Percentiles rank a stretch among this genome's conserved stretches.
Conservation (phyloP, 2,888 invertebrate genomes). For the Hyposoter dolosus region DNA sequence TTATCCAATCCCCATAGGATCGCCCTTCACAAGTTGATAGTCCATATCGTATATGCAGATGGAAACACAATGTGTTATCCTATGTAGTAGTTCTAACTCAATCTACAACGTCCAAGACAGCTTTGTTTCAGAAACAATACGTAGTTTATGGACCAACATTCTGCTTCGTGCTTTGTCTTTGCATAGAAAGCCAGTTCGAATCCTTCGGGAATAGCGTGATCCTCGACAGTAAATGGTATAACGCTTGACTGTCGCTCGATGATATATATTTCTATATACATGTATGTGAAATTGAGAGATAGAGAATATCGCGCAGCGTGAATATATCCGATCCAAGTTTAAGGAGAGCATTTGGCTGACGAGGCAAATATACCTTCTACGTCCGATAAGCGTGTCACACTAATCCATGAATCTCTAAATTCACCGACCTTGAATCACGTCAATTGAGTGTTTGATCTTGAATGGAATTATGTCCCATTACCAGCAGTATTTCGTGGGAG, state of each 20-base stretch:
- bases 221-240: constrained; percentile 41
- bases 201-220: constrained; percentile 39
- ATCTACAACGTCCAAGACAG: constrained; percentile 16
- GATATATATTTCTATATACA: background rate
- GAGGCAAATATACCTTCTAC: constrained; percentile 69
- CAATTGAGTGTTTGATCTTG: constrained; percentile 71
- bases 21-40: constrained; percentile 25
- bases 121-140: constrained; percentile 56
- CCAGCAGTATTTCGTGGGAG: background rate
- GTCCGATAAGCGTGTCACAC: constrained; percentile 72
- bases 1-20: background rate
- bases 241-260: constrained; percentile 38
- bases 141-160: constrained; percentile 43
- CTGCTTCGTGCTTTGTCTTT: constrained; percentile 30
- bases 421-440: constrained; percentile 75
- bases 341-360: constrained; percentile 14
- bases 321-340: constrained; percentile 27
- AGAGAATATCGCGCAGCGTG: constrained; percentile 11
- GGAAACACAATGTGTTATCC: constrained; percentile 24
- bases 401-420: constrained; percentile 74
- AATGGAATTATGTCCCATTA: constrained; percentile 25
- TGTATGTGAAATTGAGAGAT: constrained; percentile 8
- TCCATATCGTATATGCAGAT: constrained; percentile 2
- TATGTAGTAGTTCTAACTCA: background rate
- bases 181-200: constrained; percentile 60